Conservation (phyloP, 1,140 invertebrate species). For the Brachionus angularis region DNA sequence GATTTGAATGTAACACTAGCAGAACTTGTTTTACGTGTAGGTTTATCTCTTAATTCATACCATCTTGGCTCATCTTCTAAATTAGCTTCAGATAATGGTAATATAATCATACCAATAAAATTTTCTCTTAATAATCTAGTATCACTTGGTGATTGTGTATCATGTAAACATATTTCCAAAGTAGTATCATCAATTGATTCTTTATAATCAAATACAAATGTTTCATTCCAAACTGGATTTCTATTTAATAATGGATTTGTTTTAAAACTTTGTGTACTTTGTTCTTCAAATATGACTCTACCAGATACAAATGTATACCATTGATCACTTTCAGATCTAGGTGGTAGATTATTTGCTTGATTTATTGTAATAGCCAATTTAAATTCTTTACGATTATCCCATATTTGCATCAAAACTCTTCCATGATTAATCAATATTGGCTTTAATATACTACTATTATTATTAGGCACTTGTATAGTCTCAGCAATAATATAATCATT, state of each 20-base stretch:
- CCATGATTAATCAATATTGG: slow-evolving; percentile 43
- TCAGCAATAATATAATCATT: slow-evolving; percentile 20
- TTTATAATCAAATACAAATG: slow-evolving; percentile 72
- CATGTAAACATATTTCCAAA: slow-evolving; percentile 37
- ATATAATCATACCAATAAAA: slow-evolving; percentile 61
- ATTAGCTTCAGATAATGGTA: slow-evolving; percentile 73
- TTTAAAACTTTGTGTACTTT: slow-evolving; percentile 11
- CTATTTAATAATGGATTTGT: slow-evolving; percentile 58
- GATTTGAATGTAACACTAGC: slow-evolving; percentile 44
- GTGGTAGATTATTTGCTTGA: slow-evolving; percentile 25
- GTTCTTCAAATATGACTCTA: slow-evolving; percentile 22
- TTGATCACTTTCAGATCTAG: slow-evolving; percentile 8
- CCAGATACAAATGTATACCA: slow-evolving; percentile 29
- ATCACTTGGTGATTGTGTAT: slow-evolving; percentile 21
- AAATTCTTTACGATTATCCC: slow-evolving; percentile 16
- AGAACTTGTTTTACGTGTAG: slow-evolving; percentile 28
- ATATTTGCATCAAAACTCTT: slow-evolving; percentile 31
- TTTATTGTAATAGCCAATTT: slow-evolving; percentile 43
- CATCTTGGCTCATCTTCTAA: slow-evolving; percentile 77
- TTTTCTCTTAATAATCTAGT: slow-evolving; percentile 61
- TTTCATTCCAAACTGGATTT: slow-evolving; percentile 82
- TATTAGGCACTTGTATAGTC: slow-evolving; percentile 8
- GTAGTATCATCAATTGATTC: slow-evolving; percentile 66
- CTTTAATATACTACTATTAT: not conserved
- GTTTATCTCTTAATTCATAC: slow-evolving; percentile 65